A percentile compares a stretch with the other conserved stretches of the same genome.
Conservation (phyloP, 1,140 invertebrate genomes). For the Trichoplusia ni region DNA sequence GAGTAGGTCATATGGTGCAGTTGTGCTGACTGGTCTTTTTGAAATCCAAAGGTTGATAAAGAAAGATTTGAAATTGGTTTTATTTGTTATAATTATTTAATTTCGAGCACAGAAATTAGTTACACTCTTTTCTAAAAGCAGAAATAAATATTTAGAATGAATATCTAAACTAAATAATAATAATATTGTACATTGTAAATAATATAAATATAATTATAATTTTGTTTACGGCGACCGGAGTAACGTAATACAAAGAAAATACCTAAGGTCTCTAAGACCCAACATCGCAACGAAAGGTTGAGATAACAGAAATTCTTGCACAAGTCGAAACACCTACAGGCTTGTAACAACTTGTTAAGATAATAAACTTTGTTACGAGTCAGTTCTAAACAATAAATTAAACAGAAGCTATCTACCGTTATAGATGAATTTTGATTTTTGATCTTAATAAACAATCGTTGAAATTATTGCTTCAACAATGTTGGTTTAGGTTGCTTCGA, state of each 20-base stretch:
- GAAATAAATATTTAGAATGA: too few species aligned
- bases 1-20: too few species aligned
- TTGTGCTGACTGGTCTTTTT: too few species aligned
- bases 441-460: neutral
- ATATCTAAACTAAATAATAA: too few species aligned
- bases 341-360: constrained; percentile 19
- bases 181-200: too few species aligned
- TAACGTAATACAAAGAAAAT: neutral
- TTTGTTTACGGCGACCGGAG: neutral
- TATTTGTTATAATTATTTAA: too few species aligned
- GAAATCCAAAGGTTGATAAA: too few species aligned
- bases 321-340: constrained; percentile 18
- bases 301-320: constrained; percentile 21
- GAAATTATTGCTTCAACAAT: neutral
- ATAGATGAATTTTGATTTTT: neutral
- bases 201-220: too few species aligned
- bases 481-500: too few species aligned
- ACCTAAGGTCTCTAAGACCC: neutral
- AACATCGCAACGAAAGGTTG: neutral
- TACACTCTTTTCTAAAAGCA: too few species aligned
- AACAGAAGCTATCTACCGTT: neutral
- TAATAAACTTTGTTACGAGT: constrained; percentile 12
- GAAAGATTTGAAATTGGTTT: too few species aligned
- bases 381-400: constrained; percentile 14
- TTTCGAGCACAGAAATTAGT: too few species aligned